phyloP scores from a whole-genome alignment of 2,113 vertebrate genomes.

The Pimephales promelas region DNA sequence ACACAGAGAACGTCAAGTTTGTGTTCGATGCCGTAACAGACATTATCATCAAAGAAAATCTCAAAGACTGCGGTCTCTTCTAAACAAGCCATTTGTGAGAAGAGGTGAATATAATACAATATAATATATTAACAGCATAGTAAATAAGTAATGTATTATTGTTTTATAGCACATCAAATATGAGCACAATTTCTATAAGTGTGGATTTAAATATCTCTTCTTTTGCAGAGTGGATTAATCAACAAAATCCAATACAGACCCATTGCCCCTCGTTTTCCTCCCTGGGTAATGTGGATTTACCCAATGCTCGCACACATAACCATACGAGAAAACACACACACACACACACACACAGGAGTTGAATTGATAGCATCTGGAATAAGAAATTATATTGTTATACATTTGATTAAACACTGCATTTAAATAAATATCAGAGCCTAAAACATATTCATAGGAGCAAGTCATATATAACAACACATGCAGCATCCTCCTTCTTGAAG shows the following conservation, averaged over 20 bases:
- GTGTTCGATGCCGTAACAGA: constrained; percentile 97
- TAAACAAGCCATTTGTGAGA: constrained; percentile 64
- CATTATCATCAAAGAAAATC: constrained; percentile 99
- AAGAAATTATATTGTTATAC: constrained; percentile 7
- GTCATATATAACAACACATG: not conserved
- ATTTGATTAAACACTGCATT: constrained; percentile 1
- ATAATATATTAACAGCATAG: no score
- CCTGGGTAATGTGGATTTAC: not conserved
- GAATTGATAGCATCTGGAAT: not conserved
- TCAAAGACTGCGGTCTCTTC: constrained; percentile 97
- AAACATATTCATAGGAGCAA: constrained; percentile 28
- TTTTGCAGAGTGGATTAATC: not conserved
- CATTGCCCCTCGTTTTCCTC: not conserved
- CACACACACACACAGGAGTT: not conserved
- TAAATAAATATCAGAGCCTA: constrained; percentile 13
- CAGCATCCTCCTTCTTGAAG: not conserved
- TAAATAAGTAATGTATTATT: no score
- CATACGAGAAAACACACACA: not conserved
- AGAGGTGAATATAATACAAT: constrained; percentile 18
- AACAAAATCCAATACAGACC: not conserved
- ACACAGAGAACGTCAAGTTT: constrained; percentile 98
- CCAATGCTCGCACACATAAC: not conserved
- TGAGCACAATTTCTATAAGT: not conserved
- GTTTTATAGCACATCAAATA: not conserved
- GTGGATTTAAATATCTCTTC: not conserved